Conservation (phyloP, 2,888 invertebrate species). For the Diachrysia chrysitis region DNA sequence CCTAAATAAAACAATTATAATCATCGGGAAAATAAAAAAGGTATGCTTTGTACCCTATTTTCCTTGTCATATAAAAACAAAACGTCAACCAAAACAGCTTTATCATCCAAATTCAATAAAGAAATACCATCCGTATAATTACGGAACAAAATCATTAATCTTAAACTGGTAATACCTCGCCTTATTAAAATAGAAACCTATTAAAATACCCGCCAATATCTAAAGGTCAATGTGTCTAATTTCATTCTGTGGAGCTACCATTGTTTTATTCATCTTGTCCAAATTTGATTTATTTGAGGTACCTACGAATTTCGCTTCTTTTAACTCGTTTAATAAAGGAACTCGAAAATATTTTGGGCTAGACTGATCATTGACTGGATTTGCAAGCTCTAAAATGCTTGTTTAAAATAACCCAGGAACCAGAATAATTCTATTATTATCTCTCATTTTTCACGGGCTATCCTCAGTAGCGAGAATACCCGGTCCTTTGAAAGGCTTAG, state of each 20-base stretch:
- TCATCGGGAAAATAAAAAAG: too few species aligned
- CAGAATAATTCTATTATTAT: too few species aligned
- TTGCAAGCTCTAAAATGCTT: too few species aligned
- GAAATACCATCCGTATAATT: conserved; percentile 2
- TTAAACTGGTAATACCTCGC: conserved; percentile 15
- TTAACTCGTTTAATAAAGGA: not conserved
- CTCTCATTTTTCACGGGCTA: too few species aligned
- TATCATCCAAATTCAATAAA: conserved; percentile 2
- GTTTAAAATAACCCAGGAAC: too few species aligned
- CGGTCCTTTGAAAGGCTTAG: too few species aligned
- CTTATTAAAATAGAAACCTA: conserved; percentile 22
- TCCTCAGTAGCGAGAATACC: too few species aligned
- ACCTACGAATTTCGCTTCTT: not conserved
- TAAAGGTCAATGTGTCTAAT: conserved; percentile 29
- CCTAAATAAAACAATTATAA: too few species aligned
- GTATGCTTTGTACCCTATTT: too few species aligned
- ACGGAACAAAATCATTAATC: conserved; percentile 18
- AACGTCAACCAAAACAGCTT: not conserved
- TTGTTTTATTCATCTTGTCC: not conserved
- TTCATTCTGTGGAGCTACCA: conserved; percentile 9
- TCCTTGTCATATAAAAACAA: too few species aligned
- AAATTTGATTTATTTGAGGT: not conserved
- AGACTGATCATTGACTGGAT: too few species aligned
- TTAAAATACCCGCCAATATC: conserved; percentile 3
- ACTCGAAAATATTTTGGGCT: not conserved